These are phyloP conservation scores for Choristoneura rosaceana DNA, from an alignment of 2,888 invertebrate species.

Conservation along the genomic window DNA sequence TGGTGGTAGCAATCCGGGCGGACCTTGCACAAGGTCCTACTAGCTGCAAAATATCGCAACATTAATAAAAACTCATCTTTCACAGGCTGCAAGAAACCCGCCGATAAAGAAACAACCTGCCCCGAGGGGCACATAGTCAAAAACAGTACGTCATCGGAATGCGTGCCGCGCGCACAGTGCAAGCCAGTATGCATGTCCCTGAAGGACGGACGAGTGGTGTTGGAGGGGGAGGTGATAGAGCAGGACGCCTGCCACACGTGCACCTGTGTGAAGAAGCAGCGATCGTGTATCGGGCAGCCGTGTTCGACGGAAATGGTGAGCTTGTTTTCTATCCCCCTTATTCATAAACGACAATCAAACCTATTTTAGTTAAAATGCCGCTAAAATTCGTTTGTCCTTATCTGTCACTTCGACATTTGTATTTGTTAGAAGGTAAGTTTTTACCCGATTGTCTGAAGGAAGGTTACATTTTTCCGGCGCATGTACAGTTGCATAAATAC, in stretches of 20 bases:
- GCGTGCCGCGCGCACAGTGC: conserved; percentile 91
- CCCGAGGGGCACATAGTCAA: conserved; percentile 90
- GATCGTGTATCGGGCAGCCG: conserved; percentile 89
- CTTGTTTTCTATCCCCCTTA: too few species aligned
- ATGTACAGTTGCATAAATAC: too few species aligned
- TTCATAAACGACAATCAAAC: too few species aligned
- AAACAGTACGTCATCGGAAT: conserved; percentile 88
- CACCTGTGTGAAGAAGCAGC: conserved; percentile 89
- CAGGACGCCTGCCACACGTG: conserved; percentile 93
- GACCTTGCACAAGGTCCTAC: too few species aligned
- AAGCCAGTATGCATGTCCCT: conserved; percentile 89
- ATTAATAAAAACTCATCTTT: neutral
- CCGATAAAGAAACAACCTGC: conserved; percentile 84
- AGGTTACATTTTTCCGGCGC: too few species aligned
- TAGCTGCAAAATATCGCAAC: too few species aligned
- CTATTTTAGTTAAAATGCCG: too few species aligned
- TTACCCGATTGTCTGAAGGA: neutral
- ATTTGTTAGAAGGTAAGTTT: too few species aligned
- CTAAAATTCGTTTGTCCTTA: too few species aligned
- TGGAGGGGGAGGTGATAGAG: conserved; percentile 91
- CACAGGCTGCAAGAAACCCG: conserved; percentile 86
- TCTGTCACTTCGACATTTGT: too few species aligned
- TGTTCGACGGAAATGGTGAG: conserved; percentile 74
- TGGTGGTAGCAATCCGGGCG: too few species aligned
- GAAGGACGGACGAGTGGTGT: conserved; percentile 86